phyloP scores from a whole-genome alignment of 2,888 invertebrate species.

The Lasioglossum oenotherae region DNA sequence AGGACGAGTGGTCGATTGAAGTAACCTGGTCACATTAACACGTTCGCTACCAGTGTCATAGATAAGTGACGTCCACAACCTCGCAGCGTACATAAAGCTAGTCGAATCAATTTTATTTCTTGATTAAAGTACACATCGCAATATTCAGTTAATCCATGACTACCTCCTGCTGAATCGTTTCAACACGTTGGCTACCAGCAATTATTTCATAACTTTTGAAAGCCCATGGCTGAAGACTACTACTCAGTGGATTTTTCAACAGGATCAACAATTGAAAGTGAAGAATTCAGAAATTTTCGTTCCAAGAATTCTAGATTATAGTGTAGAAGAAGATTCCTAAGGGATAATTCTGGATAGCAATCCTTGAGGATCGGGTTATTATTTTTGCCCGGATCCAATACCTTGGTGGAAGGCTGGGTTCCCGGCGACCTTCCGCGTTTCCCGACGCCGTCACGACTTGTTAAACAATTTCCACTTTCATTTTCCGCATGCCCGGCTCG shows the following conservation, averaged over 20 bases:
- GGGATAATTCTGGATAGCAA: background rate
- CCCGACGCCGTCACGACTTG: background rate
- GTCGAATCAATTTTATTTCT: background rate
- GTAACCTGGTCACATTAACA: background rate
- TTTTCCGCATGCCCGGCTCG: constrained; percentile 21
- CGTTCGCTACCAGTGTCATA: background rate
- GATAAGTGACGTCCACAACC: background rate
- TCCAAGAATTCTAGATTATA: too few relatives aligned
- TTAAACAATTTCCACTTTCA: constrained; percentile 32
- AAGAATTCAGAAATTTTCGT: too few relatives aligned
- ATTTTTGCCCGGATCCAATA: background rate
- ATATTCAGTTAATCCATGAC: background rate
- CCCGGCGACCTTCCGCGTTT: constrained; percentile 1
- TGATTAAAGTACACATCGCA: background rate
- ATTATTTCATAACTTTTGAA: too few relatives aligned
- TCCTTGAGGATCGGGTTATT: background rate
- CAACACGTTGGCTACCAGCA: too few relatives aligned
- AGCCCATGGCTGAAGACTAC: too few relatives aligned
- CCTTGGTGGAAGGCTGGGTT: background rate
- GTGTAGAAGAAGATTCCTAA: background rate
- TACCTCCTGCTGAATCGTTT: background rate
- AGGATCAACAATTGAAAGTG: too few relatives aligned
- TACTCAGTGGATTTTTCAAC: too few relatives aligned
- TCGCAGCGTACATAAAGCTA: background rate
- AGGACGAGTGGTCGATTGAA: background rate